These are phyloP conservation scores for Nycticryphes semicollaris DNA, from an alignment of 2,113 vertebrate genomes.

Conservation along the genomic window DNA sequence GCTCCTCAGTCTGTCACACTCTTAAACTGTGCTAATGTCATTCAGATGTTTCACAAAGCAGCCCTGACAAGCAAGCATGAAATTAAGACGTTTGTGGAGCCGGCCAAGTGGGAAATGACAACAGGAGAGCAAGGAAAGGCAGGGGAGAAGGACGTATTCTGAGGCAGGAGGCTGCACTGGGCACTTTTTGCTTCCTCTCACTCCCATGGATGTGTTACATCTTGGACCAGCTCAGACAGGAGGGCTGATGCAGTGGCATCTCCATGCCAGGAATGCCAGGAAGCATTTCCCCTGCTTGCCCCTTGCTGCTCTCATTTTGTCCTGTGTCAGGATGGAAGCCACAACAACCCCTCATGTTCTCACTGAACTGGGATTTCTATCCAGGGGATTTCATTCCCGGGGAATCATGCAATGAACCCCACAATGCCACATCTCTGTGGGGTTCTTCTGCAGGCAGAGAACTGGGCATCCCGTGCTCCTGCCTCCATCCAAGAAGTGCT, in stretches of 20 bases:
- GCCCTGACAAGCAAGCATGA: conserved; percentile 60
- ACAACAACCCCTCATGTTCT: not conserved
- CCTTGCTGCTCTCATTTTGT: not conserved
- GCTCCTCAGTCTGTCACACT: conserved; percentile 65
- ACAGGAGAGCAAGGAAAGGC: not conserved
- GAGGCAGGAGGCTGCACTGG: not conserved
- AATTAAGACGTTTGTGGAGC: conserved; percentile 70
- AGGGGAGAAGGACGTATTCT: not conserved
- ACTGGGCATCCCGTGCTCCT: fast-evolving
- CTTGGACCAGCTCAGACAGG: not conserved
- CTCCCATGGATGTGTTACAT: not conserved
- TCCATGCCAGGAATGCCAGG: not conserved
- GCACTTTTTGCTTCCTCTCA: not conserved
- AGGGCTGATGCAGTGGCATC: not conserved
- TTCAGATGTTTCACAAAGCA: conserved; percentile 70
- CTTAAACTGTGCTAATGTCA: conserved; percentile 65
- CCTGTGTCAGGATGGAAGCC: not conserved
- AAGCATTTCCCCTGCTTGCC: not conserved
- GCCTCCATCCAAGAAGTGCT: fast-evolving
- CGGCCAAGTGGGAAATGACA: conserved; percentile 38
- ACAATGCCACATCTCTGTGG: fast-evolving
- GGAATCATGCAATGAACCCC: not conserved
- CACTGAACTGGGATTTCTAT: not conserved
- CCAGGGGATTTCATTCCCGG: not conserved
- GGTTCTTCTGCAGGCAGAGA: not conserved